These are phyloP conservation scores for Cranoglanis bouderius DNA, from an alignment of 2,113 vertebrate genomes.

Conservation along the genomic window DNA sequence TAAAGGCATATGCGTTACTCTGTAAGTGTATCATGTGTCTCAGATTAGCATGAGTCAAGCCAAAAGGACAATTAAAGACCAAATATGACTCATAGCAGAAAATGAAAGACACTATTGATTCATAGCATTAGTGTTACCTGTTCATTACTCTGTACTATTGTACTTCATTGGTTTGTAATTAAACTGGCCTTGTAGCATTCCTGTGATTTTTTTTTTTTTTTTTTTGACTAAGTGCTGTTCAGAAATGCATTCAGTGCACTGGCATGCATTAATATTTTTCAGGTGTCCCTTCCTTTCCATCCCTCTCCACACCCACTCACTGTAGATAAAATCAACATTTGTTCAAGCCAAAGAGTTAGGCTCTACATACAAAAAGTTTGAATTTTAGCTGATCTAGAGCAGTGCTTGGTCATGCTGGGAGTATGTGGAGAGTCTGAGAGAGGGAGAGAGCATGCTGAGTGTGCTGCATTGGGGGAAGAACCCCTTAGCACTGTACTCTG, in stretches of 20 bases:
- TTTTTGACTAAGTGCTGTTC: neutral
- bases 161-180: neutral
- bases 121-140: neutral
- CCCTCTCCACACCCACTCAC: neutral
- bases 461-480: constrained; percentile 33
- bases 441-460: constrained; percentile 11
- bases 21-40: neutral
- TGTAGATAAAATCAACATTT: constrained; percentile 10
- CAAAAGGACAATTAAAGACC: neutral
- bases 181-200: neutral
- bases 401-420: constrained; percentile 49
- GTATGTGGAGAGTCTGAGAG: constrained; percentile 5
- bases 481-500: constrained; percentile 33
- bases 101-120: too few relatives aligned
- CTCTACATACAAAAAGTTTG: neutral
- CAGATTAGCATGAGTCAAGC: neutral
- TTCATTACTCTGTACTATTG: neutral
- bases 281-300: neutral
- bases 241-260: constrained; percentile 30
- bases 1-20: neutral
- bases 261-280: constrained; percentile 28
- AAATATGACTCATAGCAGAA: neutral
- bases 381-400: constrained; percentile 1
- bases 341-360: neutral
- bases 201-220: neutral